phyloP scores from a whole-genome alignment of 92 coral and sea anemone genomes.

The Blastomussa wellsi region DNA sequence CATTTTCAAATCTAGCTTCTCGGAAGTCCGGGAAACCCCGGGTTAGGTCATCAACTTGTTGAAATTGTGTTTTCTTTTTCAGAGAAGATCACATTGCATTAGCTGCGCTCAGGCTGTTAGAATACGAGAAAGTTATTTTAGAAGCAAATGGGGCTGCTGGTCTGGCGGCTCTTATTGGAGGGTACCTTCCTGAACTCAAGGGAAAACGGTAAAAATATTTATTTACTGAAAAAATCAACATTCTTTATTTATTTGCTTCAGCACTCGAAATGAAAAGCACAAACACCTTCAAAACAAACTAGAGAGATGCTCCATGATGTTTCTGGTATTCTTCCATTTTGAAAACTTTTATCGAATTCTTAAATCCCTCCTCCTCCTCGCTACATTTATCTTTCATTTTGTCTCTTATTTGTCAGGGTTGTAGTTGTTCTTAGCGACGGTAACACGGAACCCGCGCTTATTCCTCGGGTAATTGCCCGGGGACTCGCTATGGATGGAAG shows the following conservation, averaged over 20 bases:
- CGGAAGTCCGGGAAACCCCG: too few species aligned
- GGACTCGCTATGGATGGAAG: constrained; percentile 67
- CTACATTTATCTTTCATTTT: too few species aligned
- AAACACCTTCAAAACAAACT: too few species aligned
- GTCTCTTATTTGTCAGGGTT: constrained; percentile 38
- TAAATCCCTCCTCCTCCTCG: too few species aligned
- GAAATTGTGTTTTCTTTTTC: not conserved
- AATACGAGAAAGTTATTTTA: constrained; percentile 69
- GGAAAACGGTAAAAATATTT: constrained; percentile 90
- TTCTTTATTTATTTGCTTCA: too few species aligned
- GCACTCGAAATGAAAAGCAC: too few species aligned
- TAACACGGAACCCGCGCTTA: constrained; percentile 60
- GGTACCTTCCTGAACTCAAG: constrained; percentile 88
- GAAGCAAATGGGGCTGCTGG: constrained; percentile 84
- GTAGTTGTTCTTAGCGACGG: constrained; percentile 70
- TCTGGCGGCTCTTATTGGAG: constrained; percentile 83
- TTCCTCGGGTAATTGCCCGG: constrained; percentile 64
- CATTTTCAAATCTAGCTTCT: too few species aligned
- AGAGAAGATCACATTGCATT: constrained; percentile 84
- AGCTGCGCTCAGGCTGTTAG: constrained; percentile 76
- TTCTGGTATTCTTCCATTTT: too few species aligned
- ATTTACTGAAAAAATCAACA: too few species aligned
- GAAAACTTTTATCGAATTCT: too few species aligned
- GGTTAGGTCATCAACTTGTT: too few species aligned
- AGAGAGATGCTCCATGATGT: too few species aligned